phyloP scores from a whole-genome alignment of 1,140 invertebrate species.

The Macrotrachela quadricornifera region DNA sequence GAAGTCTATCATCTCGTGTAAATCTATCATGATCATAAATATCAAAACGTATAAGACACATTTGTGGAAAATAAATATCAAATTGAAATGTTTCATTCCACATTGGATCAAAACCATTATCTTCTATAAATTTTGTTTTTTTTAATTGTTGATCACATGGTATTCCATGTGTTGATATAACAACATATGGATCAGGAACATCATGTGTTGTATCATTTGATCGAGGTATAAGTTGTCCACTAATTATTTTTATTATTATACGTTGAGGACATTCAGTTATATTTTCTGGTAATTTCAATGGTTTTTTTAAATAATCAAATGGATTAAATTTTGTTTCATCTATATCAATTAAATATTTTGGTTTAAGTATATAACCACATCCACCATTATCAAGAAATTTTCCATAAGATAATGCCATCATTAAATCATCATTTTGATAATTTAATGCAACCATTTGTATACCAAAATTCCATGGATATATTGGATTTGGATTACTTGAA shows the following conservation, averaged over 20 bases:
- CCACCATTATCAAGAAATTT: slow-evolving; percentile 26
- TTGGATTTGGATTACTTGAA: slow-evolving; percentile 77
- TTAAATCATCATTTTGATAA: slow-evolving; percentile 37
- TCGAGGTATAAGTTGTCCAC: neutral
- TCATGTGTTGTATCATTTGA: neutral
- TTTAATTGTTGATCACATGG: neutral
- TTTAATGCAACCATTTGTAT: slow-evolving; percentile 37
- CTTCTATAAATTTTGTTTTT: neutral
- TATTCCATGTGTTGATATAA: neutral
- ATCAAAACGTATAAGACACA: slow-evolving; percentile 34
- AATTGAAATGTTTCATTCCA: slow-evolving; percentile 36
- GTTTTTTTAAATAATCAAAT: neutral
- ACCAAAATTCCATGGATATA: slow-evolving; percentile 74
- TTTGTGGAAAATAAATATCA: slow-evolving; percentile 29
- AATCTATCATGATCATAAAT: slow-evolving; percentile 30
- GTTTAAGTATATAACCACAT: slow-evolving; percentile 65
- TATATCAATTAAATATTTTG: slow-evolving; percentile 28
- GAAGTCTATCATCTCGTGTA: neutral
- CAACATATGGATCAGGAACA: neutral
- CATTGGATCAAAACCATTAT: slow-evolving; percentile 36
- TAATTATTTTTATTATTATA: slow-evolving; percentile 4
- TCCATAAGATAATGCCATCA: slow-evolving; percentile 28
- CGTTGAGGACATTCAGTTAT: neutral
- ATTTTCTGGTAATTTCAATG: neutral
- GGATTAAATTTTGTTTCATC: neutral